Conservation (phyloP, 2,113 vertebrate genomes). For the Nansenia antarctica region DNA sequence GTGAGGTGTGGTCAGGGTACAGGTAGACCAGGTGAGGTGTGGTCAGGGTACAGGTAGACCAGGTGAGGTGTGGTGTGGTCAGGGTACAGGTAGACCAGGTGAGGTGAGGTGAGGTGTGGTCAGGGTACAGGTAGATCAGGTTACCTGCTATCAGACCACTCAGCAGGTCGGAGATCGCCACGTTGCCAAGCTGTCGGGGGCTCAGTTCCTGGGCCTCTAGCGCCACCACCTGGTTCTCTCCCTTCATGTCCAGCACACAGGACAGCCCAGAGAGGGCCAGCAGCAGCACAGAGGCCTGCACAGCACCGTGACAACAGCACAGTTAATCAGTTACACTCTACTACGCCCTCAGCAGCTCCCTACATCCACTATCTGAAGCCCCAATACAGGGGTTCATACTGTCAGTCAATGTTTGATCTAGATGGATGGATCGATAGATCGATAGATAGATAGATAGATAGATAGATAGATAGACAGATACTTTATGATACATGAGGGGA, state of each 20-base stretch:
- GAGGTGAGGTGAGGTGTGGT: neutral
- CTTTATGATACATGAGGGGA: neutral
- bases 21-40: constrained; percentile 64
- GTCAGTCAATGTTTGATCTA: too few relatives aligned
- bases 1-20: constrained; percentile 70
- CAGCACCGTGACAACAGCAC: constrained; percentile 13
- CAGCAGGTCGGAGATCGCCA: constrained; percentile 82
- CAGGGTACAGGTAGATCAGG: neutral
- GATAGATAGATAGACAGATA: too few relatives aligned
- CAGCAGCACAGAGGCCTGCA: constrained; percentile 86
- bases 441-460: too few relatives aligned
- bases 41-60: constrained; percentile 31
- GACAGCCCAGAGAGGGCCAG: constrained; percentile 79
- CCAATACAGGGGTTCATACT: too few relatives aligned
- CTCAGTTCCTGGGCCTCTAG: constrained; percentile 77
- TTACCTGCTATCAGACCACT: constrained; percentile 76
- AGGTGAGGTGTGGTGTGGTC: too few relatives aligned
- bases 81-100: neutral
- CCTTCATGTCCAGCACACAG: constrained; percentile 79
- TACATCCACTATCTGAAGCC: too few relatives aligned
- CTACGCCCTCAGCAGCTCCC: too few relatives aligned
- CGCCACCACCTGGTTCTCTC: constrained; percentile 83
- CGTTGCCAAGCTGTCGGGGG: constrained; percentile 82
- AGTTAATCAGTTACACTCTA: neutral
- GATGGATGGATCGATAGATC: too few relatives aligned